Percentiles rank a stretch among this genome's conserved stretches.
Evolutionary conservation across 2,113 vertebrate species (phyloP).

Genomic region (Spheniscus mendiculus): DNA sequence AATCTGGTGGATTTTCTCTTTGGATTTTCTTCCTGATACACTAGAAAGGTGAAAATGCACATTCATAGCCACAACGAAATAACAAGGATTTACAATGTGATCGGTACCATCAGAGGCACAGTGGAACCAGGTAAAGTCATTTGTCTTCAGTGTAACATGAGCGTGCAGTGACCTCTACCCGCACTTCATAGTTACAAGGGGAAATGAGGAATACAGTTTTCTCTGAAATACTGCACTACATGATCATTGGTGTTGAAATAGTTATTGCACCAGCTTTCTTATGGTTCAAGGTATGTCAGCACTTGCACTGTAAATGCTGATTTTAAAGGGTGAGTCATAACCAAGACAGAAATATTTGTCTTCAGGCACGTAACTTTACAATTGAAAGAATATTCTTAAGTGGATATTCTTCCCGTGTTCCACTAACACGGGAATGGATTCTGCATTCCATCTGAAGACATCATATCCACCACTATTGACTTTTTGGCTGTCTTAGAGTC

Average conservation of each 20-base stretch:
- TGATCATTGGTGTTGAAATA: neutral
- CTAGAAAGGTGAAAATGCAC: conserved; percentile 90
- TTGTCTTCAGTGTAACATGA: neutral
- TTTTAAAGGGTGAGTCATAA: neutral
- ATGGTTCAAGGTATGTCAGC: neutral
- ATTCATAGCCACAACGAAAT: conserved; percentile 84
- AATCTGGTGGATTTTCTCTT: neutral
- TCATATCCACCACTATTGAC: neutral
- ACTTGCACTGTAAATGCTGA: neutral
- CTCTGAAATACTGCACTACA: neutral
- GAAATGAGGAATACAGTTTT: neutral
- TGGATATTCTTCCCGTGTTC: neutral
- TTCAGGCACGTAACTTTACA: neutral
- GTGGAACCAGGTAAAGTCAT: conserved; percentile 86
- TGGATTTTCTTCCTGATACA: neutral
- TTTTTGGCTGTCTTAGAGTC: neutral
- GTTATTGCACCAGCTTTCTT: neutral
- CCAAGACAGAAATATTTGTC: neutral
- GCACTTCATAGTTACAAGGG: neutral
- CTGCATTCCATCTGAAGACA: neutral
- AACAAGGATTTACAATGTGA: conserved; percentile 92
- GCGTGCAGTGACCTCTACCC: neutral
- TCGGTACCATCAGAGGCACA: conserved; percentile 87
- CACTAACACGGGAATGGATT: neutral
- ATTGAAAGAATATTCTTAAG: neutral